Evolutionary conservation across 2,797 vertebrate genomes (phyloP).

Genomic region (Darevskia nairensis): DNA sequence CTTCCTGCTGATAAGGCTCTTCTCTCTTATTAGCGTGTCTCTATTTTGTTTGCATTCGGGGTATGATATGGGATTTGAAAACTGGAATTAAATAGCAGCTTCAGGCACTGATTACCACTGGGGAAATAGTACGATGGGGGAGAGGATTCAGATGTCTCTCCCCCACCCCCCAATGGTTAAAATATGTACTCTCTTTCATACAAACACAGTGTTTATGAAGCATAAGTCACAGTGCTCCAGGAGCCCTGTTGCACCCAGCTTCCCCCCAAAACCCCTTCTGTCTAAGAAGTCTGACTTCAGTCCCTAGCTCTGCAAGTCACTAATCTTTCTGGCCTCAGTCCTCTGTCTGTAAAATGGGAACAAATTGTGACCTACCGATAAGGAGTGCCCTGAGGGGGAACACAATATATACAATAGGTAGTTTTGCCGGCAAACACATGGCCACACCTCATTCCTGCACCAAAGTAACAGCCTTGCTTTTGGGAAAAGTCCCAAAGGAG

Average conservation of each 20-base stretch:
- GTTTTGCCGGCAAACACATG: background rate
- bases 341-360: background rate
- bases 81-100: too few relatives aligned
- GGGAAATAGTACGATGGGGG: too few relatives aligned
- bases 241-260: too few relatives aligned
- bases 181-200: background rate
- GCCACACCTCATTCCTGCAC: too few relatives aligned
- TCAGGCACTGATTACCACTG: too few relatives aligned
- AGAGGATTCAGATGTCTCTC: too few relatives aligned
- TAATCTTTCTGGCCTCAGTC: background rate
- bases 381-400: background rate
- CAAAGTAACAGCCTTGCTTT: background rate
- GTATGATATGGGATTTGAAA: too few relatives aligned
- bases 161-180: too few relatives aligned
- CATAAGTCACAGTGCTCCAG: background rate
- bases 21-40: too few relatives aligned
- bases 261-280: too few relatives aligned
- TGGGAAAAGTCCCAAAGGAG: background rate
- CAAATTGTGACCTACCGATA: background rate
- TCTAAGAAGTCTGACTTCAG: background rate
- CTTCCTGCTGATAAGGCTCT: too few relatives aligned
- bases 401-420: background rate
- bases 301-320: background rate
- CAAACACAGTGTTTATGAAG: background rate
- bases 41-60: too few relatives aligned